Evolutionary conservation across 2,797 vertebrate species (phyloP).

Genomic region (Neosilurus hyrtlii): DNA sequence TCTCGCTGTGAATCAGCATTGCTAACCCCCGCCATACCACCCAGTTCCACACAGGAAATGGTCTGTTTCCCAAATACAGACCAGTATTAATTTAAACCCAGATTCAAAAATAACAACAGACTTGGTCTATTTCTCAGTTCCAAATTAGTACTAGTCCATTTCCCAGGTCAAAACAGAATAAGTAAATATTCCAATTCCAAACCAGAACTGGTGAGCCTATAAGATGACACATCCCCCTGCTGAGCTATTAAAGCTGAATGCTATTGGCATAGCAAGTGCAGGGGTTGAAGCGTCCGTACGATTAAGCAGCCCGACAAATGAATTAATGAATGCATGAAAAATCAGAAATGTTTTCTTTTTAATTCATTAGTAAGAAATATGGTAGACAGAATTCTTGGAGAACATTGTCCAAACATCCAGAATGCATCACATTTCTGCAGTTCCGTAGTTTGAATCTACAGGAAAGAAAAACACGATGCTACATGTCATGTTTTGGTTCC

Average conservation of each 20-base stretch:
- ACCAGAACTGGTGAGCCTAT: slow-evolving; percentile 9
- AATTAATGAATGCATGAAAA: neutral
- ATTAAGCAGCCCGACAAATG: no score
- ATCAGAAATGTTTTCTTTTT: neutral
- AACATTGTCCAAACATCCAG: neutral
- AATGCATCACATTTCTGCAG: neutral
- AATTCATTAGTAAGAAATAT: neutral
- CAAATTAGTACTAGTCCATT: neutral
- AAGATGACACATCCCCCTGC: slow-evolving; percentile 44
- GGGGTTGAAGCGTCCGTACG: slow-evolving; percentile 17
- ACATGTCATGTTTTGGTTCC: neutral
- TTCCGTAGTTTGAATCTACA: neutral
- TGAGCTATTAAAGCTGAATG: slow-evolving; percentile 26
- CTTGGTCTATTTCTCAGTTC: neutral
- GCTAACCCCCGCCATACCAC: no score
- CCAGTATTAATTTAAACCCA: neutral
- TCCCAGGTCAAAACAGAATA: neutral
- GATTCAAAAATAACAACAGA: no score
- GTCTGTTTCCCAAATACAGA: neutral
- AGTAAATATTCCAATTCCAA: neutral
- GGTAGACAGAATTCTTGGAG: neutral
- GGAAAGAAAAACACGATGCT: neutral
- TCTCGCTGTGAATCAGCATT: no score
- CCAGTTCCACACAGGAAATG: no score
- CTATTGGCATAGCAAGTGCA: slow-evolving; percentile 36